Evolutionary conservation across 2,888 invertebrate species (phyloP).

Genomic region (Dryadula phaetusa): DNA sequence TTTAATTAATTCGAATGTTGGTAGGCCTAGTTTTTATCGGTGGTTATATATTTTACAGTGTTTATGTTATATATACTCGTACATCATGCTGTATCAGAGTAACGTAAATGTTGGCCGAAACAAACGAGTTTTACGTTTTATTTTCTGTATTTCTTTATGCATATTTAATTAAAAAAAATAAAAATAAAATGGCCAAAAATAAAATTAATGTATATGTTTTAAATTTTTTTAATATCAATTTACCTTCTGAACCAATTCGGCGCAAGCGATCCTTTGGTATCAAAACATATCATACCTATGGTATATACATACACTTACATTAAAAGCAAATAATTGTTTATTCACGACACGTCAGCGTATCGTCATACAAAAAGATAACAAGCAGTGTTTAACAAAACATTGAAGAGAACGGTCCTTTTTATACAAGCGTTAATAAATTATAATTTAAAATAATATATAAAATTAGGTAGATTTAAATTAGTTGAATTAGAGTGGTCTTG

Average conservation of each 20-base stretch:
- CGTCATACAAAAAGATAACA: slow-evolving; percentile 4
- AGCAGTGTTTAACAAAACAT: slow-evolving; percentile 4
- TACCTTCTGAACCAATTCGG: neutral
- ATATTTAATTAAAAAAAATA: too few relatives aligned
- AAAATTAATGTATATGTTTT: neutral
- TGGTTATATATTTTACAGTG: too few relatives aligned
- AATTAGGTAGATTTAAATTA: neutral
- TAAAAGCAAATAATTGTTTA: slow-evolving; percentile 11
- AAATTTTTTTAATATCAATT: neutral
- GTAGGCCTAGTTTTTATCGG: too few relatives aligned
- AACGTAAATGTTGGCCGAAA: too few relatives aligned
- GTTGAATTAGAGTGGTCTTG: slow-evolving; percentile 3
- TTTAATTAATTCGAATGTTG: too few relatives aligned
- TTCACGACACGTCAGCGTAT: neutral
- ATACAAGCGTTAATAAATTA: neutral
- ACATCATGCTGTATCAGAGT: too few relatives aligned
- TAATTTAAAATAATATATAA: neutral
- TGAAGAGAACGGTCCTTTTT: neutral
- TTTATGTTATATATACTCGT: too few relatives aligned
- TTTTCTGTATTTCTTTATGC: too few relatives aligned
- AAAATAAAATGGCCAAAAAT: too few relatives aligned
- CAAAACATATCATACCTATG: neutral
- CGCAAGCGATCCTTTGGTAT: neutral
- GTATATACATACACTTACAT: neutral
- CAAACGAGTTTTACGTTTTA: too few relatives aligned